Conservation (phyloP, 2,888 invertebrate species). For the Phlogophora meticulosa region DNA sequence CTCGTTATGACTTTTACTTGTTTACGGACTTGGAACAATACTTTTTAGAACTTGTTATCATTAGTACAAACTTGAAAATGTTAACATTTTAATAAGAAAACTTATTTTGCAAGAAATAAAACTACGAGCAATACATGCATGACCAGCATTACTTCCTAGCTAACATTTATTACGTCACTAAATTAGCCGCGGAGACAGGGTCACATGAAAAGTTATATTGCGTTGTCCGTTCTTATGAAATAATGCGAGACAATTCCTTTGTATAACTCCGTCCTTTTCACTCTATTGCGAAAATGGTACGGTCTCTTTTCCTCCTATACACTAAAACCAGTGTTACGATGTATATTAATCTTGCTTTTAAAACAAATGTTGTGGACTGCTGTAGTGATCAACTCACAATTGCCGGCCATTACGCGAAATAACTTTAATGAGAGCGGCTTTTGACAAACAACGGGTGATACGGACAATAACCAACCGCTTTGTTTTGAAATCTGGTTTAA, state of each 20-base stretch:
- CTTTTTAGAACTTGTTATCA: not conserved
- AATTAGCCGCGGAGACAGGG: conserved; percentile 41
- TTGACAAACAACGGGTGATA: conserved; percentile 46
- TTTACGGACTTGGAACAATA: not conserved
- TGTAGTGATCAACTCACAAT: conserved; percentile 59
- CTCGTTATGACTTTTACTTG: not conserved
- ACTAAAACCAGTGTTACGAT: conserved; percentile 40
- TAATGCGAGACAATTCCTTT: conserved; percentile 40
- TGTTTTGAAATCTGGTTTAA: conserved; percentile 19
- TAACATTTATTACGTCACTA: conserved; percentile 24
- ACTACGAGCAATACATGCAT: conserved; percentile 7
- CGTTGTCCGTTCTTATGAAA: conserved; percentile 49
- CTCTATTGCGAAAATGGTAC: not conserved
- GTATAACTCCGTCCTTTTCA: conserved; percentile 27
- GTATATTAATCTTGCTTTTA: conserved; percentile 63
- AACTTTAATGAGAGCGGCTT: conserved; percentile 56
- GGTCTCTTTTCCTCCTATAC: conserved; percentile 17
- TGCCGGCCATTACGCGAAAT: conserved; percentile 52
- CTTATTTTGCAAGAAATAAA: not conserved
- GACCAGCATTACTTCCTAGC: conserved; percentile 5
- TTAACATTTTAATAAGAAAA: too few relatives aligned
- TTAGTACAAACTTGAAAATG: not conserved
- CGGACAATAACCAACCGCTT: conserved; percentile 32
- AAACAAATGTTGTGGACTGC: conserved; percentile 63
- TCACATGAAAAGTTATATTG: conserved; percentile 44